Evolutionary conservation across 2,113 vertebrate genomes (phyloP).

Genomic region (Panthera tigris): DNA sequence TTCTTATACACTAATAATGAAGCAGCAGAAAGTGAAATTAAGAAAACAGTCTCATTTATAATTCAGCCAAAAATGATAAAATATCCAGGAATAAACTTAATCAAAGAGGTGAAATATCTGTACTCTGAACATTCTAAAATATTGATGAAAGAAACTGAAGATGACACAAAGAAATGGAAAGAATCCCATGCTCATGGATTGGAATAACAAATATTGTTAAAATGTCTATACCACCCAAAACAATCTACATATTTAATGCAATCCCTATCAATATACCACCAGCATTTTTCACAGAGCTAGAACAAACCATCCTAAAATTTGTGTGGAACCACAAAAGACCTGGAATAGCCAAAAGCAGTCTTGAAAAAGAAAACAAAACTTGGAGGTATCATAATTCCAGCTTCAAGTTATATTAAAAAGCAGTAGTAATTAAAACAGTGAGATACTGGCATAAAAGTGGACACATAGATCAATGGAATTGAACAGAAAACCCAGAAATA

Average conservation of each 20-base stretch:
- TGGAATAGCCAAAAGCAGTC: background rate
- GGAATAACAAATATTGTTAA: background rate
- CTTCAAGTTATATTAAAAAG: background rate
- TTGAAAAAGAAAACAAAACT: background rate
- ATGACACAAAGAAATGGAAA: background rate
- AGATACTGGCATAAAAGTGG: background rate
- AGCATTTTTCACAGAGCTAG: background rate
- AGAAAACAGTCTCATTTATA: background rate
- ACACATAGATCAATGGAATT: background rate
- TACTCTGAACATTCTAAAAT: background rate
- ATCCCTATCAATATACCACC: background rate
- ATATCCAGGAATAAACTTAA: background rate
- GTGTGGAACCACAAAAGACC: background rate
- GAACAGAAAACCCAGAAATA: background rate
- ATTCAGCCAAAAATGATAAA: background rate
- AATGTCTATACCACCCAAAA: background rate
- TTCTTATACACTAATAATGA: background rate
- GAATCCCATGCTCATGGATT: background rate
- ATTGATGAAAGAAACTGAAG: background rate
- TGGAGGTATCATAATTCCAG: background rate
- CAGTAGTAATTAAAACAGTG: background rate
- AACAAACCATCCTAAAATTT: background rate
- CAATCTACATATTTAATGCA: background rate
- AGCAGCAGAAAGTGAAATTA: background rate
- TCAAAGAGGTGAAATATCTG: background rate